Evolutionary conservation across 2,113 vertebrate genomes (phyloP), one percentile per base, ranked within the genome.

Genomic region (Odobenus rosmarus): DNA sequence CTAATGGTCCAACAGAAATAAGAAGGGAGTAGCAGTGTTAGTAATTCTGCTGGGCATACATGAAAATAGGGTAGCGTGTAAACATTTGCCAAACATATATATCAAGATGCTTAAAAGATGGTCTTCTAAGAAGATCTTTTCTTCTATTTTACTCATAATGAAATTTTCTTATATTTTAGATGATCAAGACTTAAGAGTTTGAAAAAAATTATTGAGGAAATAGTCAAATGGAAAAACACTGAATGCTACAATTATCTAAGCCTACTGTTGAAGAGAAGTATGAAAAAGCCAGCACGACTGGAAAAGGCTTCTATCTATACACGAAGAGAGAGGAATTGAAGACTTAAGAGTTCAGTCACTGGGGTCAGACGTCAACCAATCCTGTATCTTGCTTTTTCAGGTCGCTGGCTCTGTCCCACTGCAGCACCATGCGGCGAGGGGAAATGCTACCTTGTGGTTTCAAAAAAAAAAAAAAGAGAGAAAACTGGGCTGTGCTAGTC

Each of bases 151-250:
- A 69, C 28, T 84, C 16, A 55, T 23, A 51, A 49, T 39, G 14
- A 33, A 53, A 80, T 88, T 26, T 89, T 96, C 87, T 96, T 62
- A 69, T 67, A 72, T 21, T 88, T 90, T 69, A 53, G 36, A 86
- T 51, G 42, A 74, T 88, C 23, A 88, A 89, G 46, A 85, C 57
- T 46, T 10, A 64, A 82, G 57, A 33, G 13, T 49, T 33, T 36
- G 14, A 88, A 88, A 85, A 85, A 85, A 81, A 71, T 69, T 49
- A 49, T 0, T 72, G 15, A 88, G 57, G 57, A 31, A 71, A 46
- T 87, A 1, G 0, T 69, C 33, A 81, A 71, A 18, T 14, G 46
- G 53, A 89, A 94, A 88, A 82, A n/a, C 53, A 88, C 0, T 14
- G 12, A 55, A 23, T 14, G 9, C 42, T 69, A 64, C 12, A 92